phyloP scores from a whole-genome alignment of 2,113 vertebrate genomes.

The Zosterops hypoxanthus region DNA sequence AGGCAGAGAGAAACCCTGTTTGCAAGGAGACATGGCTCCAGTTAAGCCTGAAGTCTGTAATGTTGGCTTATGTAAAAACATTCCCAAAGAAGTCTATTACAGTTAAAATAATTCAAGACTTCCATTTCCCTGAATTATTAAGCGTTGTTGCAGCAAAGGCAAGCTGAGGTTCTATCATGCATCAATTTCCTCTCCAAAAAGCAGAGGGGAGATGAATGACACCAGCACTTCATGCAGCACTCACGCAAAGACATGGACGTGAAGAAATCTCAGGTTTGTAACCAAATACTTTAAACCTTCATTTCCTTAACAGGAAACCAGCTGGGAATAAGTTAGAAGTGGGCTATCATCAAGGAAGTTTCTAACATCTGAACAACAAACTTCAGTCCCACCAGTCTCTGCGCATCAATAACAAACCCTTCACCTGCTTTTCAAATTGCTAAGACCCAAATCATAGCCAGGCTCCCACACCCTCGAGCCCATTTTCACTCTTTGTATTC shows the following conservation, averaged over 20 bases:
- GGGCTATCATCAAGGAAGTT: conserved; percentile 6
- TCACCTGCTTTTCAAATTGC: conserved; percentile 4
- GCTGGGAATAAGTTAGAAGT: background rate
- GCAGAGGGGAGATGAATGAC: conserved; percentile 12
- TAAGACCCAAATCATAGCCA: background rate
- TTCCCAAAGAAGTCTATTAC: background rate
- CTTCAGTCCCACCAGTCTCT: background rate
- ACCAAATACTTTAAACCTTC: conserved; percentile 28
- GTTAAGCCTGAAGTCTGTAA: background rate
- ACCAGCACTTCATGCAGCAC: background rate
- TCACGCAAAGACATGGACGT: background rate
- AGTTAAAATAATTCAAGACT: conserved; percentile 24
- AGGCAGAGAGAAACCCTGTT: background rate
- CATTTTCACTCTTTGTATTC: conserved; percentile 26
- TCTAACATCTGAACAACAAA: conserved; percentile 5
- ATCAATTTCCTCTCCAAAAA: conserved; percentile 25
- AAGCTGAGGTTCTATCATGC: background rate
- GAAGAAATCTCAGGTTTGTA: conserved; percentile 37
- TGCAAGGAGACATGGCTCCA: background rate
- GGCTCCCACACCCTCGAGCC: background rate
- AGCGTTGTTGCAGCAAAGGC: background rate
- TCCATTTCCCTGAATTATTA: conserved; percentile 3
- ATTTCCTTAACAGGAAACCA: conserved; percentile 30
- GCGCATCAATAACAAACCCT: background rate
- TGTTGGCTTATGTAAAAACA: background rate